Evolutionary conservation across 2,797 vertebrate species (phyloP).

Genomic region (Rhinatrema bivittatum): DNA sequence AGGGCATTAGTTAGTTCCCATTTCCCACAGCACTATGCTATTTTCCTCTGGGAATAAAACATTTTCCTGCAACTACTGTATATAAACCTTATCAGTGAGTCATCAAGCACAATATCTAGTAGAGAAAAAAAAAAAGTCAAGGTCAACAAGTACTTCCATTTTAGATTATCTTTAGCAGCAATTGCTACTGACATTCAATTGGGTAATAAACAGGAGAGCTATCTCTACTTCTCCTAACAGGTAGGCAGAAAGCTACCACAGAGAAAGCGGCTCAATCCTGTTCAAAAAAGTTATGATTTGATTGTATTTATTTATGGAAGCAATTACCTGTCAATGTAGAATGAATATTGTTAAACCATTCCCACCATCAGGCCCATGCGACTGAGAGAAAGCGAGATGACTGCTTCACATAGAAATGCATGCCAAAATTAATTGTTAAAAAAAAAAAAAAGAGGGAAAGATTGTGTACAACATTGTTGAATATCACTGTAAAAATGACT

Average conservation of each 20-base stretch:
- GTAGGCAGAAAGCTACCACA: slow-evolving; percentile 62
- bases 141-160: slow-evolving; percentile 73
- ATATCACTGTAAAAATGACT: no score
- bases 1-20: slow-evolving; percentile 49
- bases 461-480: no score
- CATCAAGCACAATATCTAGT: slow-evolving; percentile 71
- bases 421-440: slow-evolving; percentile 6
- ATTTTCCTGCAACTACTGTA: slow-evolving; percentile 77
- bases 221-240: slow-evolving; percentile 64
- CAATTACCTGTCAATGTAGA: slow-evolving; percentile 53
- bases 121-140: slow-evolving; percentile 67
- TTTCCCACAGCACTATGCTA: slow-evolving; percentile 73
- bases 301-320: slow-evolving; percentile 52
- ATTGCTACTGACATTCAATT: slow-evolving; percentile 63
- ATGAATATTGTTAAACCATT: slow-evolving; percentile 33
- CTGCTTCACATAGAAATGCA: slow-evolving; percentile 20
- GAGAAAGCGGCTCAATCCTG: slow-evolving; percentile 57
- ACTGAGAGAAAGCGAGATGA: slow-evolving; percentile 26
- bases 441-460: slow-evolving; percentile 10
- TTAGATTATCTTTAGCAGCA: slow-evolving; percentile 66
- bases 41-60: slow-evolving; percentile 81
- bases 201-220: slow-evolving; percentile 70
- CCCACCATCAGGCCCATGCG: slow-evolving; percentile 25
- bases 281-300: slow-evolving; percentile 57
- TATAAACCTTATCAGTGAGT: slow-evolving; percentile 75